Percentiles rank a stretch among this genome's conserved stretches.
Evolutionary conservation across 2,888 invertebrate species (phyloP).

Genomic region (Rhopalosiphum nymphaeae): DNA sequence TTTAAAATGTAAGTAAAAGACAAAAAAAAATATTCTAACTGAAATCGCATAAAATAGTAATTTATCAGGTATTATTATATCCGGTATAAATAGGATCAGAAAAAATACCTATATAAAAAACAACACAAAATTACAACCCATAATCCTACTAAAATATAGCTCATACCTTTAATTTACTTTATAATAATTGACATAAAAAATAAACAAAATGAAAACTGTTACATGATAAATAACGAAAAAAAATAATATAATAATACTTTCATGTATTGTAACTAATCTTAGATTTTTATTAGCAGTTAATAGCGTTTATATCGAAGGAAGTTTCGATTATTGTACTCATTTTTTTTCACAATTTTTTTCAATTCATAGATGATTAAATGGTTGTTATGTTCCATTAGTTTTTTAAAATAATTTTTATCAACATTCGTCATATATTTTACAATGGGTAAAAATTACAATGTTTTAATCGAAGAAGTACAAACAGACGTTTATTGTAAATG

Average conservation of each 20-base stretch:
- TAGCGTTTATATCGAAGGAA: background rate
- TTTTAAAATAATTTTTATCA: too few relatives aligned
- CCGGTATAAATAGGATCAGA: too few relatives aligned
- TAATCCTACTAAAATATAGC: background rate
- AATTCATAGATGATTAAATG: background rate
- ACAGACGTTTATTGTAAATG: too few relatives aligned
- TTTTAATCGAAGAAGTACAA: too few relatives aligned
- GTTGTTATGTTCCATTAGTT: background rate
- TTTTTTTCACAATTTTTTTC: too few relatives aligned
- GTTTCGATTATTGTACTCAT: background rate
- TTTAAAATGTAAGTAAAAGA: too few relatives aligned
- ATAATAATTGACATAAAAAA: background rate
- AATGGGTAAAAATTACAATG: too few relatives aligned
- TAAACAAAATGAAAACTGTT: background rate
- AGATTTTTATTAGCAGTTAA: background rate
- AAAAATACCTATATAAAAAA: too few relatives aligned
- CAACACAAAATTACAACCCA: background rate
- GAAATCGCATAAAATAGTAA: constrained; percentile 72
- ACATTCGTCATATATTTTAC: too few relatives aligned
- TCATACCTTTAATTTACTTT: background rate
- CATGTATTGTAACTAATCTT: background rate
- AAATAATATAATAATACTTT: background rate
- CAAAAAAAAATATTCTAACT: constrained; percentile 69
- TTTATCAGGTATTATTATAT: too few relatives aligned
- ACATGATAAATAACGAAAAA: constrained; percentile 68